phyloP scores from a whole-genome alignment of 2,113 vertebrate genomes.

The western clawed frog (Xenopus tropicalis) region UCB_Xtro_10.0 CM004448.2:111362501-111363000 shows the following conservation, averaged over 20 bases:
- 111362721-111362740: constrained; percentile 49
- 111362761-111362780: constrained; percentile 33
- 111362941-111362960: constrained; percentile 48
- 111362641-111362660: constrained; percentile 42
- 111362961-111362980: constrained; percentile 59
- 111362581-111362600: constrained; percentile 42
- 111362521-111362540: too few species aligned
- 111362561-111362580: constrained; percentile 48
- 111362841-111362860: constrained; percentile 62
- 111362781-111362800: constrained; percentile 38
- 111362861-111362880: constrained; percentile 65
- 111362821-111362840: constrained; percentile 62
- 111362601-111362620: constrained; percentile 50
- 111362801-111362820: constrained; percentile 49
- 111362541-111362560: constrained; percentile 29
- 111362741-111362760: constrained; percentile 42
- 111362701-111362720: constrained; percentile 58
- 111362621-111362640: constrained; percentile 48
- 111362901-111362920: constrained; percentile 63
- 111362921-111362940: constrained; percentile 49
- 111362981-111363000: constrained; percentile 57
- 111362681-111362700: constrained; percentile 50
- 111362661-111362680: constrained; percentile 43
- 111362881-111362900: constrained; percentile 68
- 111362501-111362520: too few species aligned